phyloP scores from a whole-genome alignment of 2,888 invertebrate genomes.

The Agrochola lota region DNA sequence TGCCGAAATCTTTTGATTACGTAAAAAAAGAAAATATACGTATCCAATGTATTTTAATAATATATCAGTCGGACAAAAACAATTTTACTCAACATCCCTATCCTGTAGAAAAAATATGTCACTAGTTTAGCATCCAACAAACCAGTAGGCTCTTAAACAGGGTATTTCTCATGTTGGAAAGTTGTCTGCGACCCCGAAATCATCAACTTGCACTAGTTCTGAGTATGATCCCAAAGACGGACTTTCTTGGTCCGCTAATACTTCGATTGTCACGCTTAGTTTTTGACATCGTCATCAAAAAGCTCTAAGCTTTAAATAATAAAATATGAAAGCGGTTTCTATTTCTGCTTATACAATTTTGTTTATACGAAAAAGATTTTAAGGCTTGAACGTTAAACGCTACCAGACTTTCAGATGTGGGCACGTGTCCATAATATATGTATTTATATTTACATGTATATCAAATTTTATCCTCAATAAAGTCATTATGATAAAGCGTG shows the following conservation, averaged over 20 bases:
- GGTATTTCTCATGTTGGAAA: too few relatives aligned
- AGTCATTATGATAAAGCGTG: constrained; percentile 57
- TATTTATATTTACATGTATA: constrained; percentile 48
- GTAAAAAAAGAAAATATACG: too few relatives aligned
- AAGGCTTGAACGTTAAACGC: constrained; percentile 25
- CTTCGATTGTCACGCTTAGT: not conserved
- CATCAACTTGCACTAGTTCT: not conserved
- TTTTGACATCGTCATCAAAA: not conserved
- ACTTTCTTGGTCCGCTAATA: too few relatives aligned
- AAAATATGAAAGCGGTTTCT: not conserved
- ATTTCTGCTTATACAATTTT: not conserved
- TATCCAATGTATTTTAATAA: too few relatives aligned
- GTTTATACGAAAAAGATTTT: not conserved
- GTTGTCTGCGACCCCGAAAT: not conserved
- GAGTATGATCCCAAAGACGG: not conserved
- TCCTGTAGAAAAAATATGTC: not conserved
- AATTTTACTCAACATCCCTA: too few relatives aligned
- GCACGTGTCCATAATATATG: constrained; percentile 16
- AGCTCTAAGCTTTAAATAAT: not conserved
- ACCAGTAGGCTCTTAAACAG: not conserved
- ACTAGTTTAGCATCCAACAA: not conserved
- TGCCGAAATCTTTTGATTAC: too few relatives aligned
- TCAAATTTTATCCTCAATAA: constrained; percentile 45
- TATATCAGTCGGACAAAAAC: too few relatives aligned
- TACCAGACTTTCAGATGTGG: constrained; percentile 12